These are phyloP conservation scores for Theonella swinhoei DNA, from an alignment of 37 sponge, comb jelly and placozoan species.

Conservation along the genomic window DNA sequence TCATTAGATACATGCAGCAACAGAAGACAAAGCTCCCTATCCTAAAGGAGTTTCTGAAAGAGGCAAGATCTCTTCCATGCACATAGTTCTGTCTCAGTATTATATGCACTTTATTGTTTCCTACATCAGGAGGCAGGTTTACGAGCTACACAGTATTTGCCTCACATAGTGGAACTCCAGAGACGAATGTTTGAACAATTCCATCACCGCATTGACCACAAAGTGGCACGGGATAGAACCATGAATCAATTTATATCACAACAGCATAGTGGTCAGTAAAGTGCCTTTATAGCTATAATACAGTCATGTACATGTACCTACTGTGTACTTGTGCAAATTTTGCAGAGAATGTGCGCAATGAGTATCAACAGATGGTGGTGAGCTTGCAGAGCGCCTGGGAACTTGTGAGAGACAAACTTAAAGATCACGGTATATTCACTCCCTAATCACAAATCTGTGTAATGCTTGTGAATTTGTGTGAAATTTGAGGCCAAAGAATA, in stretches of 20 bases:
- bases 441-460: too few species aligned
- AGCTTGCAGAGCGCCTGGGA: slow-evolving; percentile 66
- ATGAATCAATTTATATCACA: slow-evolving; percentile 42
- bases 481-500: too few species aligned
- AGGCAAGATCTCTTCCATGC: slow-evolving; percentile 46
- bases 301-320: neutral
- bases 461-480: too few species aligned
- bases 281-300: neutral
- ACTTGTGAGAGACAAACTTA: slow-evolving; percentile 50
- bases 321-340: slow-evolving; percentile 6
- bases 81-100: too few species aligned
- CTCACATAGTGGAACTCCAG: slow-evolving; percentile 71
- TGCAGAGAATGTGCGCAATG: slow-evolving; percentile 27
- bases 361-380: slow-evolving; percentile 22
- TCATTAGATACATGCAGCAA: slow-evolving; percentile 39
- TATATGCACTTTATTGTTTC: too few species aligned
- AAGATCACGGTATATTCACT: slow-evolving; percentile 43
- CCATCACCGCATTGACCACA: slow-evolving; percentile 46
- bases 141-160: slow-evolving; percentile 76
- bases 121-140: slow-evolving; percentile 60
- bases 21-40: slow-evolving; percentile 39
- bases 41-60: slow-evolving; percentile 59
- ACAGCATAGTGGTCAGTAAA: slow-evolving; percentile 1
- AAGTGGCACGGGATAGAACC: slow-evolving; percentile 37
- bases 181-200: slow-evolving; percentile 38